These are phyloP conservation scores for Spea hammondii DNA, from an alignment of 2,797 vertebrate species.

Conservation along the genomic window DNA sequence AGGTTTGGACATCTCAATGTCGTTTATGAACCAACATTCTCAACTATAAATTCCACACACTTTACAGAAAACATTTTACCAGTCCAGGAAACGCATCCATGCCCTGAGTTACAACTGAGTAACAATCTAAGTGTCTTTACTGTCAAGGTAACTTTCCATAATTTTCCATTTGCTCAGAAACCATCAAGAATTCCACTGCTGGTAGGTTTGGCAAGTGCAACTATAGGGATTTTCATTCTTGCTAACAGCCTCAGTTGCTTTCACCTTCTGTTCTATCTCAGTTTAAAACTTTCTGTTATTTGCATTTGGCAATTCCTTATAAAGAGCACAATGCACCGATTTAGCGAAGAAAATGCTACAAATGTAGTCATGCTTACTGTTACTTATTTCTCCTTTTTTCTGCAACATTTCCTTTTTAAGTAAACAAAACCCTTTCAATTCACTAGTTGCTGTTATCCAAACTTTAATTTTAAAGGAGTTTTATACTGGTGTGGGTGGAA, in stretches of 20 bases:
- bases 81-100: constrained; percentile 12
- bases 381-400: too few relatives aligned
- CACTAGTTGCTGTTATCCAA: too few relatives aligned
- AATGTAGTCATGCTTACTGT: too few relatives aligned
- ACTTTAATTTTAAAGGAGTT: too few relatives aligned
- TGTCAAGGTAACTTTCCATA: constrained; percentile 17
- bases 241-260: constrained; percentile 15
- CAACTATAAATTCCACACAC: constrained; percentile 32
- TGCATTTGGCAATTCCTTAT: constrained; percentile 2
- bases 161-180: constrained; percentile 45
- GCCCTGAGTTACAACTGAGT: constrained; percentile 17
- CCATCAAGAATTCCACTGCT: constrained; percentile 38
- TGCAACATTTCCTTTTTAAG: too few relatives aligned
- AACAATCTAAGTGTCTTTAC: constrained; percentile 22
- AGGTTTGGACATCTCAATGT: constrained; percentile 31
- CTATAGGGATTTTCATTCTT: constrained; percentile 9
- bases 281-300: neutral
- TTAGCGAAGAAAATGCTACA: too few relatives aligned
- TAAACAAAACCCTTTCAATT: too few relatives aligned
- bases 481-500: too few relatives aligned
- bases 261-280: neutral
- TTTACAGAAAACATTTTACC: constrained; percentile 36
- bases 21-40: constrained; percentile 38
- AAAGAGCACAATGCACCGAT: neutral
- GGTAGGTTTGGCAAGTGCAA: constrained; percentile 3